phyloP scores from a whole-genome alignment of 23 tunicate genomes.

The Clavelina lepadiformis region DNA sequence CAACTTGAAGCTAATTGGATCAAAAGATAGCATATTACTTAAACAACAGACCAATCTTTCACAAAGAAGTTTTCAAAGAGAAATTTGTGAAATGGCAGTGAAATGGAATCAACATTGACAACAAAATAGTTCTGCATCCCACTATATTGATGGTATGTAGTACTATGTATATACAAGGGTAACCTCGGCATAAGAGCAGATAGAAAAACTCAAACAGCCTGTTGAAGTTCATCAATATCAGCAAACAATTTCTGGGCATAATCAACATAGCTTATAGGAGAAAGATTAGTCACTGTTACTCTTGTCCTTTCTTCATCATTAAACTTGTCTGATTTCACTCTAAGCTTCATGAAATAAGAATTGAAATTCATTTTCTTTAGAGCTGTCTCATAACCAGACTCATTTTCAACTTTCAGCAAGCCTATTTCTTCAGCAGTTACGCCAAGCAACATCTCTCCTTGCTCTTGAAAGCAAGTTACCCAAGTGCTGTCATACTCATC shows the following conservation, averaged over 20 bases:
- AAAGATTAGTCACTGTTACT: slow-evolving; percentile 52
- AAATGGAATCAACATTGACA: no score
- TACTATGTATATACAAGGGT: no score
- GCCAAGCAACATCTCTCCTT: slow-evolving; percentile 68
- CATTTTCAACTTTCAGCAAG: slow-evolving; percentile 41
- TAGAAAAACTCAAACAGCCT: background rate
- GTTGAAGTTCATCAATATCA: slow-evolving; percentile 60
- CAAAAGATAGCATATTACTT: no score
- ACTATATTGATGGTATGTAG: no score
- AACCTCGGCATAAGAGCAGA: no score
- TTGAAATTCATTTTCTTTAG: slow-evolving; percentile 46
- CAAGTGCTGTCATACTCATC: slow-evolving; percentile 87
- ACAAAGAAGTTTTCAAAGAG: no score
- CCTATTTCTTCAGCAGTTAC: slow-evolving; percentile 66
- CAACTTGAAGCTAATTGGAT: no score
- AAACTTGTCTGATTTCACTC: slow-evolving; percentile 66
- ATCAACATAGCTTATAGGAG: slow-evolving; percentile 60
- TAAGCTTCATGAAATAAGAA: slow-evolving; percentile 62
- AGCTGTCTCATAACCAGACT: slow-evolving; percentile 29
- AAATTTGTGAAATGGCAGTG: no score
- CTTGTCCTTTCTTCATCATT: slow-evolving; percentile 78
- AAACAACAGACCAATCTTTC: no score
- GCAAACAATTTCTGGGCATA: slow-evolving; percentile 48
- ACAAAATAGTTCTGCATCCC: no score
- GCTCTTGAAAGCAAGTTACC: slow-evolving; percentile 96